Evolutionary conservation across 1,140 invertebrate species (phyloP).

Genomic region (Zaprionus tsacasi): DNA sequence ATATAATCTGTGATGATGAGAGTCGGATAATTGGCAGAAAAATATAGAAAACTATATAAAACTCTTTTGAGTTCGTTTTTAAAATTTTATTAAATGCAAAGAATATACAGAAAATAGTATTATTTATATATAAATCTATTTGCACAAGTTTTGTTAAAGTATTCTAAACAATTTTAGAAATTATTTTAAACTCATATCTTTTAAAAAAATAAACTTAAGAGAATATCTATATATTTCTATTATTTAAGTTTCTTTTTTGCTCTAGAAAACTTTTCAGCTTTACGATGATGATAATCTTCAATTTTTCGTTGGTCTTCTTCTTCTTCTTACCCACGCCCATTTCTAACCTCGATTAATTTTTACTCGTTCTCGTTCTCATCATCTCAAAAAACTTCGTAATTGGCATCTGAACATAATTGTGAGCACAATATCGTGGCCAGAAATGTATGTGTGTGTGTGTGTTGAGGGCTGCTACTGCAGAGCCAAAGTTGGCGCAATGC

Average conservation of each 20-base stretch:
- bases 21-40: too few species aligned
- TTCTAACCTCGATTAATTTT: constrained; percentile 10
- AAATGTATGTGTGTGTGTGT: neutral
- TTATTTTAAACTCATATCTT: neutral
- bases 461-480: neutral
- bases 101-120: too few species aligned
- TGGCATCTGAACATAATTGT: constrained; percentile 17
- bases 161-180: too few species aligned
- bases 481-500: constrained; percentile 25
- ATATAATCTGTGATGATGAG: too few species aligned
- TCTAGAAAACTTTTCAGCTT: neutral
- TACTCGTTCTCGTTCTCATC: neutral
- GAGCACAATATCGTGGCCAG: constrained; percentile 5
- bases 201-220: neutral
- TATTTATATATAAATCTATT: too few species aligned
- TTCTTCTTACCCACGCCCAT: constrained; percentile 1
- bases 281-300: too few species aligned
- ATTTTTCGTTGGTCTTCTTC: neutral
- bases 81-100: too few species aligned
- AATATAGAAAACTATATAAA: too few species aligned
- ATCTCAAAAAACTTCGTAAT: neutral
- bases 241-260: neutral
- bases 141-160: too few species aligned
- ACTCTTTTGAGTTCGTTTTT: too few species aligned
- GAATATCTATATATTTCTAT: neutral